Base-by-base conservation (phyloP, 2,113 vertebrate species). In the Cyrtonyx montezumae region DNA sequence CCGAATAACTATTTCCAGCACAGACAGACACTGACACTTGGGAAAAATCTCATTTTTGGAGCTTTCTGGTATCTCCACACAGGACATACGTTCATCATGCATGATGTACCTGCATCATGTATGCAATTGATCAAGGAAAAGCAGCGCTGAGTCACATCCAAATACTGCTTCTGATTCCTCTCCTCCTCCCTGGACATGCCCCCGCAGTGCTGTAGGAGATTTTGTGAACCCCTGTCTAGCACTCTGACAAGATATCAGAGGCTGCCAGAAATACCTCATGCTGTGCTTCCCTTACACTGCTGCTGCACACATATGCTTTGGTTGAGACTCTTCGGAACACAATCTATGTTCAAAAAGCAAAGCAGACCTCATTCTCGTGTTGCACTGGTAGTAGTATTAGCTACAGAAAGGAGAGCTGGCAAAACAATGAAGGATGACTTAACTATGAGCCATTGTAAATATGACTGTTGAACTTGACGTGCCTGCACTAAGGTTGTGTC, bases 1-100 rank as follows among this genome's bases (percentile, higher is more conserved):
- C 67, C 32, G 13, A 5, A 19, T 59, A 59, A 2, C 8, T 25
- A 7, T 28, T 78, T 28, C 26, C 34, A 55, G n/a, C 25, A 62
- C 15, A 25, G 18, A 21, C 42, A 59, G 36, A 17, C n/a, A 62
- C 17, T 30, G 18, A 5, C 42, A n/a, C 5, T 18, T 16, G 21
- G 5, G 28, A 67, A 8, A 25, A 61, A 23, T 26, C 17, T 37
- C 14, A 17, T 36, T 66, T 7, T 28, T 5, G 14, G 36, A 45
- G 10, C 5, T 13, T 43, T 49, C 46, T 6, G 40, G 12, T 25
- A 2, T 48, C 48, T 69, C 21, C 22, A 46, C 2, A 22, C 28
- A 37, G 15, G 12, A 36, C 25, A 16, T 2, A 0, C 1, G 1
- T 23, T 58, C 40, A 66, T n/a, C n/a, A n/a, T n/a, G n/a, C n/a